Evolutionary conservation across 1,140 invertebrate genomes (phyloP), one percentile per base, ranked within the genome.

Genomic region (Drosophila sulfurigaster): DNA sequence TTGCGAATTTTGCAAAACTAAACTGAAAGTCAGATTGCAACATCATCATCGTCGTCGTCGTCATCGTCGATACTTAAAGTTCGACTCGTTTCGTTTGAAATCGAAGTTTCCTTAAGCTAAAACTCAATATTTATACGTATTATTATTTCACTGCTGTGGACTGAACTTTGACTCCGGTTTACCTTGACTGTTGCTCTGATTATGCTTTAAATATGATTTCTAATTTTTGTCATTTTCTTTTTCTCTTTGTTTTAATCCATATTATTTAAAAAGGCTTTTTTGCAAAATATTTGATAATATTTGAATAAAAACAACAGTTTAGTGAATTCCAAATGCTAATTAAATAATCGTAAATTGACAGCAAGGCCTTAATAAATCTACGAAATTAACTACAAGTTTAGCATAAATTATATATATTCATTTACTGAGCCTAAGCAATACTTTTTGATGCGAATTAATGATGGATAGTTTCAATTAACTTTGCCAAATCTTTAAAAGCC

Each of bases 131-230:
- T 25, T 52, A 28, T 28, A n/a, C n/a, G n/a, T n/a, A 58, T 32
- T 7, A 3, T 65, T 76, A 13, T 60, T 30, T 43, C 25, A 28
- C 3, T 52, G 11, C 13, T 13, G 11, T 69, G 80, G 78, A 78
- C 81, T 86, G 80, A 86, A 86, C 82, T 86, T 69, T 81, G 75
- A 79, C 79, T 77, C 60, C 62, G 68, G 80, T 88, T 87, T 54
- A 65, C 82, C 82, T 87, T 87, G 82, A 63, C 75, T 64, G 69
- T 32, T 75, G 64, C 71, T 74, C 56, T 49, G 64, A 66, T 74
- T 72, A 52, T 45, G 16, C 15, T 62, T 51, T 32, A 43, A 51
- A 67, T 46, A 8, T 59, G 49, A 48, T 60, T 28, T 13, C 48
- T 25, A 25, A 48, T 32, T 32, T 32, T 10, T 38, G 35, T 32